A percentile compares a stretch with the other conserved stretches of the same genome.
These are phyloP conservation scores for Lasioglossum zephyrum DNA, from an alignment of 2,888 invertebrate genomes.

Conservation along the genomic window DNA sequence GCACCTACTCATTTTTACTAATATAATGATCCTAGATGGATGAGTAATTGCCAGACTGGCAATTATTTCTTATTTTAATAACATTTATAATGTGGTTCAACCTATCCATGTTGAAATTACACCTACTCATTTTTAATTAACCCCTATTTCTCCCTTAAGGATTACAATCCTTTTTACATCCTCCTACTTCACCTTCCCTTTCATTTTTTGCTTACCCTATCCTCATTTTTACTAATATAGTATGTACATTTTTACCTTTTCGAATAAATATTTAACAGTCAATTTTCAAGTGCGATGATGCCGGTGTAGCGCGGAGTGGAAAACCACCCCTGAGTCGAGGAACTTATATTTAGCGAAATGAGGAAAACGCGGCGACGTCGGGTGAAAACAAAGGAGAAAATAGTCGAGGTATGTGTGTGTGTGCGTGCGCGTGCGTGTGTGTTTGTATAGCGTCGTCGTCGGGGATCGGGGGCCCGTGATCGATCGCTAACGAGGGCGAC, in stretches of 20 bases:
- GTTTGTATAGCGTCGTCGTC: not conserved
- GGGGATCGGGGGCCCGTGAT: not conserved
- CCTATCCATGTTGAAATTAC: too few species aligned
- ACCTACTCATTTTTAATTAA: too few species aligned
- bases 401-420: not conserved
- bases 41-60: too few species aligned
- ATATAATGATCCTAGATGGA: too few species aligned
- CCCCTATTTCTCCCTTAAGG: too few species aligned
- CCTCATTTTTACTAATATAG: too few species aligned
- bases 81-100: too few species aligned
- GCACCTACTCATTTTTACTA: too few species aligned
- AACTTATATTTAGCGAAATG: slow-evolving; percentile 6
- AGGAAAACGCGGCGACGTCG: not conserved
- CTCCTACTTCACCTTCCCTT: too few species aligned
- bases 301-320: not conserved
- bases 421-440: not conserved
- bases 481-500: slow-evolving; percentile 5
- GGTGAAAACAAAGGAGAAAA: slow-evolving; percentile 9
- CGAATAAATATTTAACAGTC: not conserved
- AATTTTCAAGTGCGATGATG: not conserved
- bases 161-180: too few species aligned
- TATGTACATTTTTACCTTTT: not conserved
- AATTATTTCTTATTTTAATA: too few species aligned
- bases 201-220: too few species aligned
- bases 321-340: not conserved